Conservation (phyloP, 1,140 invertebrate species). For the Tetramorium parvispinum region DNA sequence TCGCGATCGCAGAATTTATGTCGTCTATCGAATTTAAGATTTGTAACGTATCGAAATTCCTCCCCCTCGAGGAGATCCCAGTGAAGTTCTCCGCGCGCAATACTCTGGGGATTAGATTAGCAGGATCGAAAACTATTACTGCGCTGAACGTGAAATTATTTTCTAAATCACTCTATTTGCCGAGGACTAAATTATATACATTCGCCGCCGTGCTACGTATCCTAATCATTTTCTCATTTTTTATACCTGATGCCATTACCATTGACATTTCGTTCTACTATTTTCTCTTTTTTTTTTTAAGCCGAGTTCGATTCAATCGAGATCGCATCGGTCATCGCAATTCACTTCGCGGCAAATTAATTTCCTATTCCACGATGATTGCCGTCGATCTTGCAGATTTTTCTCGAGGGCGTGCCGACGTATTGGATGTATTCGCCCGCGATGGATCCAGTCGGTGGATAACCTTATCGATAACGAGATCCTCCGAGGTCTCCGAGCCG, state of each 20-base stretch:
- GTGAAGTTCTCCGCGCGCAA: background rate
- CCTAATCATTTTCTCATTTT: background rate
- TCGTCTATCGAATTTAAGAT: background rate
- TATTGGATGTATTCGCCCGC: background rate
- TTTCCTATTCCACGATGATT: background rate
- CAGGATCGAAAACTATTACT: background rate
- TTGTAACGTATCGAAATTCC: background rate
- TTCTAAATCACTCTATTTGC: background rate
- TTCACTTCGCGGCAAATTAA: constrained; percentile 11
- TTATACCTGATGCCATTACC: background rate
- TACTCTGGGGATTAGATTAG: background rate
- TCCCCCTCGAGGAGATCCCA: background rate
- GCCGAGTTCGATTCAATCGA: background rate
- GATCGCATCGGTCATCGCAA: background rate
- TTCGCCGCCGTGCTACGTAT: background rate
- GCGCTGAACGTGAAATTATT: background rate
- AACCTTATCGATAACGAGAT: constrained; percentile 35
- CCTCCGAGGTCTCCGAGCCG: background rate
- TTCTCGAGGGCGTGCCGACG: background rate
- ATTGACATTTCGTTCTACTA: constrained; percentile 27
- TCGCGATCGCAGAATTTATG: background rate
- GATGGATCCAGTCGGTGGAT: background rate
- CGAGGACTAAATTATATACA: background rate
- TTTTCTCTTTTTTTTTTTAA: background rate
- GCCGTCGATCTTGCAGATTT: background rate